Evolutionary conservation across 2,888 invertebrate genomes (phyloP).

Genomic region (Agrochola circellaris): DNA sequence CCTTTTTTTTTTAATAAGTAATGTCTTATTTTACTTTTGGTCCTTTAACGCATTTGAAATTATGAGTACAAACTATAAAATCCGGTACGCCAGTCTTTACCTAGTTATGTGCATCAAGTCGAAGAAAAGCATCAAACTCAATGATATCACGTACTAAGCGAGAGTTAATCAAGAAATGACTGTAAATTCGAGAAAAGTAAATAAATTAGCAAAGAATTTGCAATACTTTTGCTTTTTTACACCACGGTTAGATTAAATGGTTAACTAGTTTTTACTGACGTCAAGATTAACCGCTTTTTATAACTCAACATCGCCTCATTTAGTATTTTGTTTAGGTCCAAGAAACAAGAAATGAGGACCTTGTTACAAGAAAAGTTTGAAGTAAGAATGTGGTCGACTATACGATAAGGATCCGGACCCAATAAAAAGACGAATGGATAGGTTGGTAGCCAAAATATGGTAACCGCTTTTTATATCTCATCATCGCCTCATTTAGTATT

Average conservation of each 20-base stretch:
- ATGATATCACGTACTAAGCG: conserved; percentile 23
- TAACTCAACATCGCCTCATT: conserved; percentile 8
- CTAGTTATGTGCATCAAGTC: not conserved
- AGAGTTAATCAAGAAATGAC: conserved; percentile 48
- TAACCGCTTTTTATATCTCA: conserved; percentile 4
- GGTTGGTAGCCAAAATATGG: too few species aligned
- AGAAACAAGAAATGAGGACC: not conserved
- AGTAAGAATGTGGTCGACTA: not conserved
- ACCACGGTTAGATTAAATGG: conserved; percentile 31
- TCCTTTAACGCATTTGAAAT: not conserved
- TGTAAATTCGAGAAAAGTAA: conserved; percentile 37
- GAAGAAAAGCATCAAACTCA: conserved; percentile 7
- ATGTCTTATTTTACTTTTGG: not conserved
- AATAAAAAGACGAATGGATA: not conserved
- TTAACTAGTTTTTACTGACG: conserved; percentile 28
- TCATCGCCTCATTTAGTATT: conserved; percentile 11
- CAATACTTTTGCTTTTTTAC: conserved; percentile 53
- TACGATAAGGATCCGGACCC: not conserved
- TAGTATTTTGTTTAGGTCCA: not conserved
- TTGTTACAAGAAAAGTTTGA: conserved; percentile 2
- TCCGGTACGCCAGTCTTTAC: not conserved
- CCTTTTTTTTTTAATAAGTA: too few species aligned
- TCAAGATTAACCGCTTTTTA: conserved; percentile 27
- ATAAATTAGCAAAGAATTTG: conserved; percentile 55
- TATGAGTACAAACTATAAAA: not conserved